Conservation (phyloP, 35 echinoderm and acorn worm genomes). For the Apostichopus parvimensis region DNA sequence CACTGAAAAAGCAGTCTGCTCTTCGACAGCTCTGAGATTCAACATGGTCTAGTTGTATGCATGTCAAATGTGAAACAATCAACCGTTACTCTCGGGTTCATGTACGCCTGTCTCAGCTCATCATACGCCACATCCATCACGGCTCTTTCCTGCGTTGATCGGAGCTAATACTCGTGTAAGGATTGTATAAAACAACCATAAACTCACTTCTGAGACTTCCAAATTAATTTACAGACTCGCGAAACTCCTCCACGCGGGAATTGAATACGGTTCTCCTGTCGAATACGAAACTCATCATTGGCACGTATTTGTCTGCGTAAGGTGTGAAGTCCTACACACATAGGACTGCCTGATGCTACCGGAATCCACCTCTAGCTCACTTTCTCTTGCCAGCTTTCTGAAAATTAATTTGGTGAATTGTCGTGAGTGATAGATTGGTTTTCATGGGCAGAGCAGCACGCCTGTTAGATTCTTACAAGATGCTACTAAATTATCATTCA, state of each 20-base stretch:
- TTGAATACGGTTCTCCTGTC: conserved; percentile 42
- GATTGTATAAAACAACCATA: conserved; percentile 57
- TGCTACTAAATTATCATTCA: conserved; percentile 21
- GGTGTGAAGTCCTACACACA: conserved; percentile 51
- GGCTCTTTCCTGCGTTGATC: conserved; percentile 10
- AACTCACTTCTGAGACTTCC: conserved; percentile 50
- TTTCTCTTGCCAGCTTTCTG: conserved; percentile 26
- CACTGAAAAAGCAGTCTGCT: conserved; percentile 7
- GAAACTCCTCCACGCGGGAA: conserved; percentile 56
- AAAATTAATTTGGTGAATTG: conserved; percentile 46
- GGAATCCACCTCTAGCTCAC: conserved; percentile 37
- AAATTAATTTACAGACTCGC: conserved; percentile 58
- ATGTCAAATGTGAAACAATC: conserved; percentile 31
- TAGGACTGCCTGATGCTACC: conserved; percentile 19
- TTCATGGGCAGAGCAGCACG: conserved; percentile 46
- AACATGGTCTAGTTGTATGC: not conserved
- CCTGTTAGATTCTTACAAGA: conserved; percentile 45
- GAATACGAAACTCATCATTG: conserved; percentile 33
- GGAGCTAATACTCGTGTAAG: conserved; percentile 49
- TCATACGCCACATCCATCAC: conserved; percentile 49
- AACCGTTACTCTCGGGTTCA: conserved; percentile 33
- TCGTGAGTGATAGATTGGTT: conserved; percentile 56
- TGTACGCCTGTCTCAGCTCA: conserved; percentile 41
- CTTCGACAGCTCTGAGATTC: conserved; percentile 2
- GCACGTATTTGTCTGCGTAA: conserved; percentile 53